phyloP scores from a whole-genome alignment of 2,113 vertebrate species.

The Melospiza georgiana region DNA sequence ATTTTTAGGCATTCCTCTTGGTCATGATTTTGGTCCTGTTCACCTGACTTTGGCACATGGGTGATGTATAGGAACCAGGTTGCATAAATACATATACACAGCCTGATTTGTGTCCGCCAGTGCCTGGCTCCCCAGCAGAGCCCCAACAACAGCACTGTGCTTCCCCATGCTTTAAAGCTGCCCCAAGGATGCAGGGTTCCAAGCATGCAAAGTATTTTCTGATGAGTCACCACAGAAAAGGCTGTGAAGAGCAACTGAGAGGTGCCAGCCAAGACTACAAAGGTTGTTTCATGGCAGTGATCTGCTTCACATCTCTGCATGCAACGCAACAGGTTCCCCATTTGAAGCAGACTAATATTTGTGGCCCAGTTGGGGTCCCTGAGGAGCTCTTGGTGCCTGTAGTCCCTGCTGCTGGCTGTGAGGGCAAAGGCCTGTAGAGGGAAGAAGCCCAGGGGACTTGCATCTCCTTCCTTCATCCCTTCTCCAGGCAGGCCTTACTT shows the following conservation, averaged over 20 bases:
- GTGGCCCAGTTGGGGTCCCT: neutral
- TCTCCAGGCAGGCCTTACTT: neutral
- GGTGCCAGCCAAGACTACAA: neutral
- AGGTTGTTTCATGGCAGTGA: neutral
- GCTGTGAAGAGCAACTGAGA: neutral
- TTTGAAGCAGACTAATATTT: neutral
- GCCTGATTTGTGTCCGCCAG: neutral
- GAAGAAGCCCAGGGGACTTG: neutral
- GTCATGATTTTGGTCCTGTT: neutral
- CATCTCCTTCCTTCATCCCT: neutral
- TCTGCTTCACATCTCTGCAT: rapidly evolving
- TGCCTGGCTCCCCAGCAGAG: rapidly evolving
- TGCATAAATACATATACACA: neutral
- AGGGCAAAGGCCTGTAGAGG: rapidly evolving
- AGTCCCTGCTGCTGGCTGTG: rapidly evolving
- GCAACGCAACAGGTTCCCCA: neutral
- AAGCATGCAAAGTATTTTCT: neutral
- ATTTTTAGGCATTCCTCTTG: neutral
- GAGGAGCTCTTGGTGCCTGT: neutral
- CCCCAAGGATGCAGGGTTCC: neutral
- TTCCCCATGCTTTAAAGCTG: neutral
- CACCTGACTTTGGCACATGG: neutral
- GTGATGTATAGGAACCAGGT: rapidly evolving
- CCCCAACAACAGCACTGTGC: neutral
- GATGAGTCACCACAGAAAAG: neutral